These are phyloP conservation scores for Micrasema longulum DNA, from an alignment of 1,140 invertebrate species.

Conservation along the genomic window DNA sequence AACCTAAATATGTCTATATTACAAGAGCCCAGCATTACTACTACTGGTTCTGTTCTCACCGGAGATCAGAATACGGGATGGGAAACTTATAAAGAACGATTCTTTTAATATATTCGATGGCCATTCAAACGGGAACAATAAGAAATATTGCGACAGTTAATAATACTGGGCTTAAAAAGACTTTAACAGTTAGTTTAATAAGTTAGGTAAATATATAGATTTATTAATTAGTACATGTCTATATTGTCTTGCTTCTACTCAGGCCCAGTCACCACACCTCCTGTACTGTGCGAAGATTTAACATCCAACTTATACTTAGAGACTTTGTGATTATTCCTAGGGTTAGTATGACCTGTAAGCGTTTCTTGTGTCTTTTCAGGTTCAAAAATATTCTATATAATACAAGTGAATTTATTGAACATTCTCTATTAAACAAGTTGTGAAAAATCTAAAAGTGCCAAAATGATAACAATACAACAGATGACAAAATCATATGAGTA, in stretches of 20 bases:
- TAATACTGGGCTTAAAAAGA: slow-evolving; percentile 38
- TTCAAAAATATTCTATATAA: slow-evolving; percentile 49
- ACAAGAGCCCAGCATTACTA: slow-evolving; percentile 37
- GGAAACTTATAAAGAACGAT: neutral
- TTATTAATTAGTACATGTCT: slow-evolving; percentile 50
- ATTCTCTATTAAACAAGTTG: slow-evolving; percentile 34
- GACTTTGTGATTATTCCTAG: slow-evolving; percentile 25
- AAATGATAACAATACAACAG: slow-evolving; percentile 14
- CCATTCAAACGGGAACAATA: slow-evolving; percentile 22
- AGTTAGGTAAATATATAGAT: slow-evolving; percentile 39
- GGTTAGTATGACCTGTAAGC: slow-evolving; percentile 32
- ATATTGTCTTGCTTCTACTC: slow-evolving; percentile 54
- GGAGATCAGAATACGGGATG: slow-evolving; percentile 2
- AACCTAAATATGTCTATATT: slow-evolving; percentile 26
- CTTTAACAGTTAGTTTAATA: slow-evolving; percentile 46
- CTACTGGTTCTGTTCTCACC: no score
- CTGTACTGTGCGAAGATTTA: slow-evolving; percentile 50
- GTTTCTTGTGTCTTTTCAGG: slow-evolving; percentile 30
- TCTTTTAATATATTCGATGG: slow-evolving; percentile 29
- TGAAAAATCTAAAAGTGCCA: slow-evolving; percentile 46
- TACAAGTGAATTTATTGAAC: slow-evolving; percentile 41
- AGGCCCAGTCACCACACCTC: slow-evolving; percentile 39
- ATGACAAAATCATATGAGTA: no score
- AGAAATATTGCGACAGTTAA: slow-evolving; percentile 20
- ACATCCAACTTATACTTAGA: slow-evolving; percentile 37